Evolutionary conservation across 2,797 vertebrate genomes (phyloP), one percentile per base, ranked within the genome.

Genomic region (Sparidentex hasta): DNA sequence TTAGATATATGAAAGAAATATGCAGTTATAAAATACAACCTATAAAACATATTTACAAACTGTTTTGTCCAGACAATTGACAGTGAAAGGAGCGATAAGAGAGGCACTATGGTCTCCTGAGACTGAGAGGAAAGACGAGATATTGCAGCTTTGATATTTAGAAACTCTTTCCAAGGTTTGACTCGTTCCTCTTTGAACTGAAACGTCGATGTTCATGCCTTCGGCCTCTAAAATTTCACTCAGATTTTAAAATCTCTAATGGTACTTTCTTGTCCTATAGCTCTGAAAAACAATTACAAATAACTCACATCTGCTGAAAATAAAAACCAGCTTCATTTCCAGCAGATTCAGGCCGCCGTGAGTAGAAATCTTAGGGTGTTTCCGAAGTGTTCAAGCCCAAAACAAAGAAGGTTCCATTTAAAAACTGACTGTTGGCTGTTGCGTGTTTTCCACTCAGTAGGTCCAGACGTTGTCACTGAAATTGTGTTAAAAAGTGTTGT

Each of bases 301-400:
- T 38, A 29, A 13, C 5, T 18, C 21, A n/a, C 63, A 64, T 11
- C 65, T 25, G 2, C 5, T 58, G 56, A 68, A 80, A 77, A 83
- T 52, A 52, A 83, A 83, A 74, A 52, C 69, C 80, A 67, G 73
- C 68, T 80, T 80, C 6, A 51, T 65, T 67, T 65, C 23, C 77
- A 68, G 65, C 51, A 71, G 70, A 65, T 44, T 65, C 12, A 8
- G 20, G 17, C 38, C 17, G 38, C 3, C 41, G 41, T 38, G 14
- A 2, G 23, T 3, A 46, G 23, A 50, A 2, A 16, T 7, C 0
- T 21, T 18, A 18, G 57, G 51, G 59, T 64, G 68, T 62, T 18
- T 46, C 27, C 9, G n/a, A 44, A 4, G 6, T 13, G 17, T 75
- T 33, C 20, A 59, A 65, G 18, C 11, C 13, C 14, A 16, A 29